A percentile compares a stretch with the other conserved stretches of the same genome.
These are phyloP conservation scores for Himalopsyche tibetana DNA, from an alignment of 2,888 invertebrate species.

Conservation along the genomic window DNA sequence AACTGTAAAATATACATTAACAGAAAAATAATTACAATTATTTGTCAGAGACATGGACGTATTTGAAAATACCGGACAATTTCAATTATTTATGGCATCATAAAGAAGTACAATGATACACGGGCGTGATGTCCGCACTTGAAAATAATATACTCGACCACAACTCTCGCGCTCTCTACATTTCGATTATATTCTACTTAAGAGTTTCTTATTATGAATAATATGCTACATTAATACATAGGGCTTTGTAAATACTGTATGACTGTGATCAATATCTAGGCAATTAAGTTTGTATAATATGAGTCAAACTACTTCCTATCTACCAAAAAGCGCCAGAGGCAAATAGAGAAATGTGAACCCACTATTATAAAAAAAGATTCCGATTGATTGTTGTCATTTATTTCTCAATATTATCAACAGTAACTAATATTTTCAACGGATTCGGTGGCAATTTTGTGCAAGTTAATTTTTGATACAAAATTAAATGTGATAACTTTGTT, in stretches of 20 bases:
- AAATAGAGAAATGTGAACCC: background rate
- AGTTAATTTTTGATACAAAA: no score
- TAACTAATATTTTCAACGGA: no score
- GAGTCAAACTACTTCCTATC: background rate
- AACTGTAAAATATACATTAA: no score
- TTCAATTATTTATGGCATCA: background rate
- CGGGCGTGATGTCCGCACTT: slow-evolving; percentile 8
- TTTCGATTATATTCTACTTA: slow-evolving; percentile 31
- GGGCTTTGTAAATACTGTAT: background rate
- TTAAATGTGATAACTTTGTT: no score
- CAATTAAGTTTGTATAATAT: slow-evolving; percentile 6
- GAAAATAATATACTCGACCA: background rate
- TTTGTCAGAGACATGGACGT: no score
- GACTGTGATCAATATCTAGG: background rate
- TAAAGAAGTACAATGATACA: background rate
- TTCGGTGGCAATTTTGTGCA: no score
- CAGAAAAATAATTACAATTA: no score
- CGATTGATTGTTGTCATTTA: no score
- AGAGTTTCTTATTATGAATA: background rate
- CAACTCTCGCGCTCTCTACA: background rate
- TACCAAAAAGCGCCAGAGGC: background rate
- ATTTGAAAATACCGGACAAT: background rate
- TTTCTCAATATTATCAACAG: no score
- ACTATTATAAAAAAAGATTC: background rate
- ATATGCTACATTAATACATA: background rate